Conservation (phyloP, 2,888 invertebrate genomes). For the Drosophila histrio region DNA sequence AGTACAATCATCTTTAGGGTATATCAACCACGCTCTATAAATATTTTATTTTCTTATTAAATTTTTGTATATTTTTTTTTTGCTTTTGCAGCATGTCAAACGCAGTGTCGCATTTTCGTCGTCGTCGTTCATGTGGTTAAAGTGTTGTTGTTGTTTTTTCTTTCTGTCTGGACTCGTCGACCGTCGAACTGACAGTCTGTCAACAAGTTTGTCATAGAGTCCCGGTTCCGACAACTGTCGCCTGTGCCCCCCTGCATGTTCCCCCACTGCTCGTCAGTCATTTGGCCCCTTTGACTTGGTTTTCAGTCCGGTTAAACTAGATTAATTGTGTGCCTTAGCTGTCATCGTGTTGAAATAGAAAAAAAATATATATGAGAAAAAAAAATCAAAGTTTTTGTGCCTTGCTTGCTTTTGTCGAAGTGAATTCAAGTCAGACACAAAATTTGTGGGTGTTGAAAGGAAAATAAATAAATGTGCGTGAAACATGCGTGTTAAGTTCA, state of each 20-base stretch:
- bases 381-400: conserved; percentile 35
- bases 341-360: conserved; percentile 42
- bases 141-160: conserved; percentile 4
- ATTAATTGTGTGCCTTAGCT: conserved; percentile 75
- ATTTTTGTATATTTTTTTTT: not conserved
- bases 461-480: conserved; percentile 45
- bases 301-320: conserved; percentile 78
- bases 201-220: conserved; percentile 72
- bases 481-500: conserved; percentile 66
- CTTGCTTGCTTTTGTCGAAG: conserved; percentile 35
- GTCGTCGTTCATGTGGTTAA: conserved; percentile 14
- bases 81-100: conserved; percentile 1
- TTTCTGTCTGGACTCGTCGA: conserved; percentile 8
- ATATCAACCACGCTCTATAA: not conserved
- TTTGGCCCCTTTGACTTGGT: conserved; percentile 48
- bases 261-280: not conserved
- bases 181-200: conserved; percentile 58
- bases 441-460: conserved; percentile 47
- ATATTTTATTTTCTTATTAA: not conserved
- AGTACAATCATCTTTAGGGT: too few species aligned
- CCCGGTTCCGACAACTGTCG: conserved; percentile 40
- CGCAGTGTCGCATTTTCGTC: conserved; percentile 14
- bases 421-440: conserved; percentile 67
- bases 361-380: conserved; percentile 7
- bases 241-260: conserved; percentile 4